Evolutionary conservation across 1,140 invertebrate genomes (phyloP).

Genomic region (Drosophila auraria): DNA sequence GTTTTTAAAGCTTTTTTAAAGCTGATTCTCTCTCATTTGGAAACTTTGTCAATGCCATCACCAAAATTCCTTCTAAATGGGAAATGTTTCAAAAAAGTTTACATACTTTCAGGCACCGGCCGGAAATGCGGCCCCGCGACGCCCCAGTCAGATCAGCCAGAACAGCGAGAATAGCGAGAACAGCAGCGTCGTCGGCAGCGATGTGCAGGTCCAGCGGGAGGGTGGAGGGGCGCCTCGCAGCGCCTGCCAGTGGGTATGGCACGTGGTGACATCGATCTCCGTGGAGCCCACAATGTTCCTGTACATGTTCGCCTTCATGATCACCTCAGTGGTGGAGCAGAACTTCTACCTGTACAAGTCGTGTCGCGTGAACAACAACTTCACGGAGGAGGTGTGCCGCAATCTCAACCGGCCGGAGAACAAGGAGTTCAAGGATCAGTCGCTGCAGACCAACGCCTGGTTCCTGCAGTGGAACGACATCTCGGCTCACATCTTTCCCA

Average conservation of each 20-base stretch:
- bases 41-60: slow-evolving; percentile 21
- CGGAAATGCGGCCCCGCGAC: slow-evolving; percentile 35
- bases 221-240: neutral
- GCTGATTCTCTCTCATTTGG: neutral
- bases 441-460: slow-evolving; percentile 89
- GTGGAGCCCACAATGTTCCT: slow-evolving; percentile 92
- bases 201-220: neutral
- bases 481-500: slow-evolving; percentile 89
- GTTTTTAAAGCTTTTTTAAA: neutral
- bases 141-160: slow-evolving; percentile 32
- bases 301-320: slow-evolving; percentile 93
- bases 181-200: neutral
- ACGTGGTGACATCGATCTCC: slow-evolving; percentile 84
- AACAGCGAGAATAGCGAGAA: slow-evolving; percentile 28
- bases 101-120: slow-evolving; percentile 61
- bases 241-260: slow-evolving; percentile 29
- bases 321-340: slow-evolving; percentile 91
- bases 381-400: slow-evolving; percentile 88
- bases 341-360: slow-evolving; percentile 91
- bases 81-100: slow-evolving; percentile 13
- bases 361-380: slow-evolving; percentile 89
- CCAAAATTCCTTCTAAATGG: neutral
- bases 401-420: slow-evolving; percentile 86
- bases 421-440: slow-evolving; percentile 87
- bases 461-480: slow-evolving; percentile 92